Conservation (phyloP, 2,888 invertebrate species). For the Drosophila pseudotakahashii region DNA sequence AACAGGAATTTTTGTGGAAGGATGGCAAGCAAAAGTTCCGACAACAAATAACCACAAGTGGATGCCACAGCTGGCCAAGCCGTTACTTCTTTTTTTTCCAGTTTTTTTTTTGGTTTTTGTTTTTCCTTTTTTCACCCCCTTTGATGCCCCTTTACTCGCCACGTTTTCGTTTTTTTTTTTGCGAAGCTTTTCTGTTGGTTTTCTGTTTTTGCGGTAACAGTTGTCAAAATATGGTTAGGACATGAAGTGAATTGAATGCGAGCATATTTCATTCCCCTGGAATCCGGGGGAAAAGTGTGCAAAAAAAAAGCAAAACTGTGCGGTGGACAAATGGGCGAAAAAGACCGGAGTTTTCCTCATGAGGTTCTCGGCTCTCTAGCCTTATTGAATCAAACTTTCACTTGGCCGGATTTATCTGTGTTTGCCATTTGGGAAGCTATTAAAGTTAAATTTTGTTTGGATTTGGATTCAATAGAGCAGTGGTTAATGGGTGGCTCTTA, state of each 20-base stretch:
- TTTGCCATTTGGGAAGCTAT: slow-evolving; percentile 24
- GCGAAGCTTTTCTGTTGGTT: slow-evolving; percentile 27
- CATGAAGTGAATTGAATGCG: slow-evolving; percentile 41
- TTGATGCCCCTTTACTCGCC: slow-evolving; percentile 34
- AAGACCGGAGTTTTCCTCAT: slow-evolving; percentile 7
- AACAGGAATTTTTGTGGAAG: neutral
- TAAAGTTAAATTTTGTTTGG: slow-evolving; percentile 23
- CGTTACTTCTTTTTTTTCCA: slow-evolving; percentile 40
- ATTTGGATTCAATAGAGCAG: slow-evolving; percentile 13
- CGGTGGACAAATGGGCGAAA: slow-evolving; percentile 1
- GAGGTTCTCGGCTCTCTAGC: slow-evolving; percentile 6
- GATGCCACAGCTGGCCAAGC: slow-evolving; percentile 74
- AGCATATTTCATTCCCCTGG: slow-evolving; percentile 34
- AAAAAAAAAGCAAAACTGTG: neutral
- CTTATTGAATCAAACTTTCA: slow-evolving; percentile 36
- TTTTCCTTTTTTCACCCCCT: neutral
- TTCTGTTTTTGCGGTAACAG: slow-evolving; percentile 69
- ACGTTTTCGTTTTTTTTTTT: neutral
- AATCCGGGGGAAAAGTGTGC: slow-evolving; percentile 5
- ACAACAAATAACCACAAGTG: slow-evolving; percentile 77
- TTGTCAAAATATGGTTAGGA: slow-evolving; percentile 73
- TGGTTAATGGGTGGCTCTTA: neutral
- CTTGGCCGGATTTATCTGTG: slow-evolving; percentile 10
- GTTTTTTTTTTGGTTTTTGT: slow-evolving; percentile 15
- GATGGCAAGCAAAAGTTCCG: slow-evolving; percentile 69